Evolutionary conservation across 2,797 vertebrate genomes (phyloP).

Genomic region (Fratercula arctica): DNA sequence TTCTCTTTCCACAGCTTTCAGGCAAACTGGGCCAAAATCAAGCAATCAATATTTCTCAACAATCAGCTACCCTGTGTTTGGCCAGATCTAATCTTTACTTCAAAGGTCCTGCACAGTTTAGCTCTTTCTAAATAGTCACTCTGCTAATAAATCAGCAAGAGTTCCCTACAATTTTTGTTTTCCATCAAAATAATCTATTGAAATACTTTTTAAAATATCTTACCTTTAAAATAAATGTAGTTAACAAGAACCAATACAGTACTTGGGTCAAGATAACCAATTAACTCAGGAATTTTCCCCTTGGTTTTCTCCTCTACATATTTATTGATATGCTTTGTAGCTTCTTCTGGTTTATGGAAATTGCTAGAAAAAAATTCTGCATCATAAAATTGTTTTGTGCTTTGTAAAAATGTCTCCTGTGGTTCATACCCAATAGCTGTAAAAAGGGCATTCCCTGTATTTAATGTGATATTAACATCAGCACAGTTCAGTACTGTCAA

Average conservation of each 20-base stretch:
- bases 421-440: constrained; percentile 64
- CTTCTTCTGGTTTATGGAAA: constrained; percentile 72
- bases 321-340: constrained; percentile 80
- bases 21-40: not conserved
- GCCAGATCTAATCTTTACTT: not conserved
- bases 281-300: constrained; percentile 81
- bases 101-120: not conserved
- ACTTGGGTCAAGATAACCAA: constrained; percentile 75
- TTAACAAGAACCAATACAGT: constrained; percentile 85
- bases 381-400: constrained; percentile 72
- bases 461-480: constrained; percentile 50
- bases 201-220: not conserved
- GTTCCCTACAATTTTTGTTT: not conserved
- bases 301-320: constrained; percentile 82
- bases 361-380: constrained; percentile 72
- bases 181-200: not conserved
- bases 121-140: not conserved
- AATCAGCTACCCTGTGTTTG: not conserved
- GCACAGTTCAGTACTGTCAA: constrained; percentile 65
- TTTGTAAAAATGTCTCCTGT: constrained; percentile 73
- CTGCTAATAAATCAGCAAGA: not conserved
- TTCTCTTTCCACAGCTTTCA: not conserved
- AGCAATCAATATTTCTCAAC: not conserved
- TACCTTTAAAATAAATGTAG: constrained; percentile 90
- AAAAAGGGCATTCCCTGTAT: constrained; percentile 82